Evolutionary conservation across 2,113 vertebrate species (phyloP).

Genomic region (Lepidothrix coronata): DNA sequence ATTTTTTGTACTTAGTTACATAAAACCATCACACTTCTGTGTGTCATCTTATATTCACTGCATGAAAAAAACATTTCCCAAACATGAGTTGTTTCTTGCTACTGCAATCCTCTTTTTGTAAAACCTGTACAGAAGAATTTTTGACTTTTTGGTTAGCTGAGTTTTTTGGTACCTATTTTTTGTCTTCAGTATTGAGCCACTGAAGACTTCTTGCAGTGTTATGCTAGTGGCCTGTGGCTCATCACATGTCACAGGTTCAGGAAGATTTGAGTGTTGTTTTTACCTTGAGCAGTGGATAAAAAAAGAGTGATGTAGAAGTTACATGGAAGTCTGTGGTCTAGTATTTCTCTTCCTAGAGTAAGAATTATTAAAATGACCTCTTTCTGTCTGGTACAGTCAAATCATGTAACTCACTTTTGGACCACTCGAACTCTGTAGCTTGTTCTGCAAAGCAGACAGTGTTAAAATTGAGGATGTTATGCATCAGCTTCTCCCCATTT

Average conservation of each 20-base stretch:
- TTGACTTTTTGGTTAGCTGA: neutral
- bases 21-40: neutral
- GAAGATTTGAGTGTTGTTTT: neutral
- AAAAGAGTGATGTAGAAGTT: neutral
- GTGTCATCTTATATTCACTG: neutral
- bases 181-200: neutral
- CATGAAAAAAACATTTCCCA: neutral
- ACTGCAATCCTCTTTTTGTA: neutral
- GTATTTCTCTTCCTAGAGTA: neutral
- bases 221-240: neutral
- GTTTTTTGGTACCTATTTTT: neutral
- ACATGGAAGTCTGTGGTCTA: neutral
- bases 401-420: neutral
- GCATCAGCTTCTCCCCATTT: neutral
- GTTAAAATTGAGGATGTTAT: neutral
- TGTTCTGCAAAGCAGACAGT: neutral
- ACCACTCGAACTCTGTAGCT: neutral
- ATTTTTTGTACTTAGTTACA: neutral
- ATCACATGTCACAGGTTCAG: neutral
- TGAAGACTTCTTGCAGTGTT: neutral
- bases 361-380: neutral
- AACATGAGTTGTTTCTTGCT: neutral
- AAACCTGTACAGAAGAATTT: neutral
- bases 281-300: neutral
- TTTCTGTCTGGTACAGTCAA: neutral